Evolutionary conservation across 2,888 invertebrate genomes (phyloP).

Genomic region (Malthinus seriepunctatus): DNA sequence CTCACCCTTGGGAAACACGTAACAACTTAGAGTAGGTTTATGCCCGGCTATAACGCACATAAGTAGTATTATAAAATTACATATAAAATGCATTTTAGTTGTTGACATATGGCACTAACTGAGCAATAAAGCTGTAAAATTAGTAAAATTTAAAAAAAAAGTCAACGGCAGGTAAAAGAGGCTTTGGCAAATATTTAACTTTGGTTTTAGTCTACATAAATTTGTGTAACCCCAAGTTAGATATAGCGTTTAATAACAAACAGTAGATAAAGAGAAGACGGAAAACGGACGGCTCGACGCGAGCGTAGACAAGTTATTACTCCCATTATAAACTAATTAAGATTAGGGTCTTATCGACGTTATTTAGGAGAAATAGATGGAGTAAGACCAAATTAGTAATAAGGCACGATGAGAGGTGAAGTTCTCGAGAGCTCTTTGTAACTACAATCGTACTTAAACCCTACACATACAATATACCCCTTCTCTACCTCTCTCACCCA

Average conservation of each 20-base stretch:
- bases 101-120: constrained; percentile 17
- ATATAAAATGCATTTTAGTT: constrained; percentile 30
- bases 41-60: constrained; percentile 24
- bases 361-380: constrained; percentile 25
- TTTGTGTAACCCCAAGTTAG: constrained; percentile 32
- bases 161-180: constrained; percentile 19
- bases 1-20: constrained; percentile 61
- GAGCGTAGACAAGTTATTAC: constrained; percentile 20
- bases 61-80: constrained; percentile 30
- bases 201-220: constrained; percentile 23
- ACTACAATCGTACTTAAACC: constrained; percentile 21
- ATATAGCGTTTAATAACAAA: constrained; percentile 34
- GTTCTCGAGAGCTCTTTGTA: constrained; percentile 24
- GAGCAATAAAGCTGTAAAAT: constrained; percentile 7
- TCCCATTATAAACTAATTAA: constrained; percentile 26
- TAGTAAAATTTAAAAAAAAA: constrained; percentile 15
- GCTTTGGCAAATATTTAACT: constrained; percentile 20
- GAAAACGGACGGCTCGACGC: constrained; percentile 20
- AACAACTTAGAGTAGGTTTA: constrained; percentile 49
- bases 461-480: neutral
- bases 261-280: constrained; percentile 27
- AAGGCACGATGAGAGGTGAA: constrained; percentile 23
- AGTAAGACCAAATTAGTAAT: constrained; percentile 26
- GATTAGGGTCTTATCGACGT: constrained; percentile 25
- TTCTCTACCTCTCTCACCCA: too few relatives aligned